Evolutionary conservation across 2,888 invertebrate species (phyloP).

Genomic region (Strigamia transsilvanica): DNA sequence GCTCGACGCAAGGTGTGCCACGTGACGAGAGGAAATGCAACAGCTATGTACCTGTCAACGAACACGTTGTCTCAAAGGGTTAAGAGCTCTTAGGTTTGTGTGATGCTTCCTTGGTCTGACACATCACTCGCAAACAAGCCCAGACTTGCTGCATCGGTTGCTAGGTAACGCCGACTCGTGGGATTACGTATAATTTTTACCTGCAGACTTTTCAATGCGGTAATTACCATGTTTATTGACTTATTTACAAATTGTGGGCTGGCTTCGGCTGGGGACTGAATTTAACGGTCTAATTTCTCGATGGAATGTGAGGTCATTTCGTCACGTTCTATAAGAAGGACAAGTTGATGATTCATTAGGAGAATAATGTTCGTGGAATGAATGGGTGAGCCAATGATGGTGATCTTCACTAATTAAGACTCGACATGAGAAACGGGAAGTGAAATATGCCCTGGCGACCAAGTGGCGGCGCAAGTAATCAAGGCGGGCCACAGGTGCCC

Average conservation of each 20-base stretch:
- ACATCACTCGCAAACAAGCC: slow-evolving; percentile 9
- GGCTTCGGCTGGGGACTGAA: not conserved
- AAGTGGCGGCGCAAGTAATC: slow-evolving; percentile 29
- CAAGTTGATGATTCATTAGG: slow-evolving; percentile 36
- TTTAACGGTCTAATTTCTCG: not conserved
- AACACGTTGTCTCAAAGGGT: slow-evolving; percentile 50
- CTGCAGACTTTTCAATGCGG: slow-evolving; percentile 26
- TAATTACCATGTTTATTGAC: slow-evolving; percentile 38
- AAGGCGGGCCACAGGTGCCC: slow-evolving; percentile 37
- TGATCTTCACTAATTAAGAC: slow-evolving; percentile 39
- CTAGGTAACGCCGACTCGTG: slow-evolving; percentile 10
- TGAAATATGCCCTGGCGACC: slow-evolving; percentile 33
- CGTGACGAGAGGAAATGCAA: slow-evolving; percentile 51
- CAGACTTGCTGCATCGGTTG: not conserved
- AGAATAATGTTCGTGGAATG: slow-evolving; percentile 43
- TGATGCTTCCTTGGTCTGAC: slow-evolving; percentile 41
- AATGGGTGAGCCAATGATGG: slow-evolving; percentile 46
- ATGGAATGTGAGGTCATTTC: slow-evolving; percentile 36
- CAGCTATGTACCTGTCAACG: slow-evolving; percentile 52
- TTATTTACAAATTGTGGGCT: slow-evolving; percentile 4
- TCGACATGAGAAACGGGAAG: slow-evolving; percentile 33
- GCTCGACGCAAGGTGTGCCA: slow-evolving; percentile 27
- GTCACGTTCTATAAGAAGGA: slow-evolving; percentile 19
- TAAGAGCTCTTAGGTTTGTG: slow-evolving; percentile 40
- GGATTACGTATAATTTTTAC: slow-evolving; percentile 3